phyloP scores from a whole-genome alignment of 2,797 vertebrate species.

The Tokudaia tokunoshimensis region DNA sequence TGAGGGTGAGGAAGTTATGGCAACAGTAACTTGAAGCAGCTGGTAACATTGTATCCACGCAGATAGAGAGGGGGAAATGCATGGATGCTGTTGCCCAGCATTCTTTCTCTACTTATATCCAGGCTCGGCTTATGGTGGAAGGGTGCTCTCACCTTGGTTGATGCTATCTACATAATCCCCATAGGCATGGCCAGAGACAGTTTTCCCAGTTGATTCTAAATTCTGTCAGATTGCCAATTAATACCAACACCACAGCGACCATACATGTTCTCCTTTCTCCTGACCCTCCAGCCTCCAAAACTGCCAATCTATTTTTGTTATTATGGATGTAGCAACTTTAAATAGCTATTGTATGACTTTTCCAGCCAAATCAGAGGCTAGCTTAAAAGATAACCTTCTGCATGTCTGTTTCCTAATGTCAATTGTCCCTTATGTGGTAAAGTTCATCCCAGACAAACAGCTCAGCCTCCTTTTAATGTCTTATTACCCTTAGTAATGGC shows the following conservation, averaged over 20 bases:
- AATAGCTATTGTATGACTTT: background rate
- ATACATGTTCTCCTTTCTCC: background rate
- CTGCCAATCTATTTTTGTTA: background rate
- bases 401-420: background rate
- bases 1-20: background rate
- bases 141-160: background rate
- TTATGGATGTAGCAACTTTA: background rate
- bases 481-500: background rate
- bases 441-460: background rate
- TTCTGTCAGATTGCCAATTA: background rate
- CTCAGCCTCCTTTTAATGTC: background rate
- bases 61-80: background rate
- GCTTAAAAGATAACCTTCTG: background rate
- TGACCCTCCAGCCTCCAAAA: background rate
- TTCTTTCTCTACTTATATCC: background rate
- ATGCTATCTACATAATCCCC: background rate
- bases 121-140: background rate
- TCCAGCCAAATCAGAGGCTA: background rate
- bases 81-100: background rate
- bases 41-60: background rate
- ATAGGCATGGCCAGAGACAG: background rate
- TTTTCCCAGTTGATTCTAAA: background rate
- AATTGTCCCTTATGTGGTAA: background rate
- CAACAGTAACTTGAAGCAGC: background rate
- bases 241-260: background rate